Conservation (phyloP, 2,797 vertebrate species). For the Galago senegalensis region DNA sequence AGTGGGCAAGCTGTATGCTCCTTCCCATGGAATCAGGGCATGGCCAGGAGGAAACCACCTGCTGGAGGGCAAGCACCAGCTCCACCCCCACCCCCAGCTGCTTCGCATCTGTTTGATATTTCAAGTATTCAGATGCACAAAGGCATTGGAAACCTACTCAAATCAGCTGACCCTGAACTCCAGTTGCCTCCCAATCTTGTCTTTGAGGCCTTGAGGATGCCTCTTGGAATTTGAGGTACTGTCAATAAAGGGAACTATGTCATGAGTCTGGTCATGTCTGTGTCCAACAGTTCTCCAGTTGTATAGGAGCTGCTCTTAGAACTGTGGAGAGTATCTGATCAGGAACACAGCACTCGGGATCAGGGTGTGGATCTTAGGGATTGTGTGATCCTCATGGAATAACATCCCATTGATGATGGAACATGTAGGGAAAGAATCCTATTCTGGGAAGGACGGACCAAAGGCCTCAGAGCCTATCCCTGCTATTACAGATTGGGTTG, state of each 20-base stretch:
- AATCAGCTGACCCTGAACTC: background rate
- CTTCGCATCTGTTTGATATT: background rate
- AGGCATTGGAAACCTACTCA: background rate
- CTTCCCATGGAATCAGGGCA: accelerated
- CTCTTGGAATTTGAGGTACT: background rate
- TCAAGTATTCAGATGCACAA: background rate
- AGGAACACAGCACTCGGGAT: background rate
- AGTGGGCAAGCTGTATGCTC: background rate
- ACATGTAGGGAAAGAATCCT: background rate
- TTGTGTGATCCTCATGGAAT: background rate
- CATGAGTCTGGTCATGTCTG: background rate
- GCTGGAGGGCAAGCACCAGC: background rate
- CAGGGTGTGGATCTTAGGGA: accelerated
- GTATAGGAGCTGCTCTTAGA: background rate
- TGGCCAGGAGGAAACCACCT: accelerated
- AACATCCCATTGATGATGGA: background rate
- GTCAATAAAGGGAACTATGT: background rate
- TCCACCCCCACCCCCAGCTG: too few relatives aligned
- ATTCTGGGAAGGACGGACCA: background rate
- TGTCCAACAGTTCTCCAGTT: background rate
- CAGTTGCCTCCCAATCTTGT: background rate
- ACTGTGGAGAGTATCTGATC: background rate
- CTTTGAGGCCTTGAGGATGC: background rate
- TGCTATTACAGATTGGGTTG: background rate
- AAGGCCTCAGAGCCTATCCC: background rate